phyloP scores from a whole-genome alignment of 2,113 vertebrate species.

The Perccottus glenii region DNA sequence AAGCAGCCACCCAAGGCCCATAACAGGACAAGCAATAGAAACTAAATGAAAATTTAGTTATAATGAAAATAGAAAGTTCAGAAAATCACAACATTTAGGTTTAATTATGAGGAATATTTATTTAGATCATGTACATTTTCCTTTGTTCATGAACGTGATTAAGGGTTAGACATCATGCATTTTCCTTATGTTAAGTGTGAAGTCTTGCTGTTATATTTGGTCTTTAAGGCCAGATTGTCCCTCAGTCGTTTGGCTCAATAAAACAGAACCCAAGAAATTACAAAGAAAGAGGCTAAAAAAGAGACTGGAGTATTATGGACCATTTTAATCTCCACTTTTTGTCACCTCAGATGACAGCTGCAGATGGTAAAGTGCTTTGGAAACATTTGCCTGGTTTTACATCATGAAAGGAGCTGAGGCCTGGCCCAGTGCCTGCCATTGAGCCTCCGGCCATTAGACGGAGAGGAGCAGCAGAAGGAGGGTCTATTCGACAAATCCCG shows the following conservation, averaged over 20 bases:
- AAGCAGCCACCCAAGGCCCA: too few relatives aligned
- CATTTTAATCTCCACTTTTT: background rate
- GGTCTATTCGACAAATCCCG: constrained; percentile 75
- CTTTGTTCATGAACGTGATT: constrained; percentile 4
- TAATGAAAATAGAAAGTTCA: too few relatives aligned
- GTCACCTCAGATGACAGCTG: constrained; percentile 6
- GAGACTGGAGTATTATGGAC: constrained; percentile 13
- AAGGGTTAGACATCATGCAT: constrained; percentile 2
- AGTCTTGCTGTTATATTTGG: constrained; percentile 6
- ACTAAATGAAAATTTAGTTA: too few relatives aligned
- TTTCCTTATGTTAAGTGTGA: constrained; percentile 9
- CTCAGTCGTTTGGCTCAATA: constrained; percentile 3
- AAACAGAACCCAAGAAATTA: background rate
- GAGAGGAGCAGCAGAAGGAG: constrained; percentile 77
- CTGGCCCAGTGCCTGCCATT: constrained; percentile 53
- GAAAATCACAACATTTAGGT: background rate
- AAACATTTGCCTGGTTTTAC: constrained; percentile 41
- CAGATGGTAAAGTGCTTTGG: constrained; percentile 24
- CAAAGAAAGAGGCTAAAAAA: background rate
- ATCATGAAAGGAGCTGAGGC: constrained; percentile 54
- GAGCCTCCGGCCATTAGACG: constrained; percentile 71
- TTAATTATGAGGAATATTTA: background rate
- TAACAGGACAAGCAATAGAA: too few relatives aligned
- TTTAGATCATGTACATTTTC: background rate
- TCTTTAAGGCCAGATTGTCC: constrained; percentile 10